Evolutionary conservation across 2,797 vertebrate genomes (phyloP).

Genomic region (Bradypodion ventrale): DNA sequence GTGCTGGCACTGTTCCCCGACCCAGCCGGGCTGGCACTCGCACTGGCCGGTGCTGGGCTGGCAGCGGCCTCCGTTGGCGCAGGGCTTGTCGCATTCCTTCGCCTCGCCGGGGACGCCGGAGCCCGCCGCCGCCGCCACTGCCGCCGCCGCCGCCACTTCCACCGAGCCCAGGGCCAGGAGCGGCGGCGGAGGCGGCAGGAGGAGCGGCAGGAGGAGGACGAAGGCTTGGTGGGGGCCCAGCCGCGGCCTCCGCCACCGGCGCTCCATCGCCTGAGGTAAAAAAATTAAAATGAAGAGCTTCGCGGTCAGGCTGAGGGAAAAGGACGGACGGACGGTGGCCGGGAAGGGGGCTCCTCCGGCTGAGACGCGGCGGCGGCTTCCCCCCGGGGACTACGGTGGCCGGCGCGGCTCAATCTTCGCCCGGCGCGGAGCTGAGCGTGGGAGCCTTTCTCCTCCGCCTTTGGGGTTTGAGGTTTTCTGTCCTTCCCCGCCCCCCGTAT

Average conservation of each 20-base stretch:
- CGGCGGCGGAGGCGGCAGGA: no score
- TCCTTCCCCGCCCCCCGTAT: no score
- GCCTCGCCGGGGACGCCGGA: no score
- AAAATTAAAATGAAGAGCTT: no score
- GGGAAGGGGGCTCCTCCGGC: not conserved
- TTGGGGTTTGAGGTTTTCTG: no score
- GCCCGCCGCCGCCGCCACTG: not conserved
- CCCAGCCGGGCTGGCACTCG: slow-evolving; percentile 90
- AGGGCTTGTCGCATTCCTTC: slow-evolving; percentile 92
- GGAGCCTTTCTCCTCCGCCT: no score
- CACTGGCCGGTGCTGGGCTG: slow-evolving; percentile 85
- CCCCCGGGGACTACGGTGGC: not conserved
- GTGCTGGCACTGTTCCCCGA: slow-evolving; percentile 97
- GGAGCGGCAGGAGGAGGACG: slow-evolving; percentile 11
- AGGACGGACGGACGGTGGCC: not conserved
- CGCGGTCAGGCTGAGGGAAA: no score
- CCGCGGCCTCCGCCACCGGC: no score
- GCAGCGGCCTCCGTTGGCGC: slow-evolving; percentile 92
- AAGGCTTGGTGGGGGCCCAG: slow-evolving; percentile 15
- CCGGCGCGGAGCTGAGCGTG: no score
- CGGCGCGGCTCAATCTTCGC: not conserved
- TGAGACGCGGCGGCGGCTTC: no score
- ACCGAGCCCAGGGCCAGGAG: no score
- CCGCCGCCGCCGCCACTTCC: slow-evolving; percentile 24
- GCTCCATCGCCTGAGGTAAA: no score